Percentiles rank a stretch among this genome's conserved stretches.
These are phyloP conservation scores for Coptodon bakossiorum DNA, from an alignment of 2,113 vertebrate species.

Conservation along the genomic window DNA sequence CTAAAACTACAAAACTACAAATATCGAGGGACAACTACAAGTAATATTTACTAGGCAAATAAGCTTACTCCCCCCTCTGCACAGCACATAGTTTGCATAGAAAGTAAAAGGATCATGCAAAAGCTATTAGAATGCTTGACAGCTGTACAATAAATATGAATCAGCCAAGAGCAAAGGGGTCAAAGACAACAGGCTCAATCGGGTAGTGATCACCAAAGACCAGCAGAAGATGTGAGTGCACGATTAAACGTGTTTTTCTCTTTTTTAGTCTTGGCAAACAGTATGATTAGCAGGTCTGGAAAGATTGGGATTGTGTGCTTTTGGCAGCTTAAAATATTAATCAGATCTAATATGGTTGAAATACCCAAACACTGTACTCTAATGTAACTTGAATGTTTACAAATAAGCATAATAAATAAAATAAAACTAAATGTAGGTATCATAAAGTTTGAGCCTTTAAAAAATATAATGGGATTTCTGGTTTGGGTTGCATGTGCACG, in stretches of 20 bases:
- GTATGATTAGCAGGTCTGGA: neutral
- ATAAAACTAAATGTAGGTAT: accelerated
- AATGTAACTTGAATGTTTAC: neutral
- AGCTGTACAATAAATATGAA: neutral
- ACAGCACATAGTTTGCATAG: conserved; percentile 26
- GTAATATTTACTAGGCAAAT: conserved; percentile 44
- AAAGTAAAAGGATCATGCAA: neutral
- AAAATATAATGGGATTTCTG: neutral
- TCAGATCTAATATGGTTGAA: neutral
- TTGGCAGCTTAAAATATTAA: neutral
- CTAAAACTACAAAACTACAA: neutral
- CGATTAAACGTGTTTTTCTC: accelerated
- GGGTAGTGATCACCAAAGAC: neutral
- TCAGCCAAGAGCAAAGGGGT: neutral
- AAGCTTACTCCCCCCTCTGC: neutral
- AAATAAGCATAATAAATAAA: neutral
- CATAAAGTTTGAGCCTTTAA: neutral
- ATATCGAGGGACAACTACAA: neutral
- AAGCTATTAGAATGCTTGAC: neutral
- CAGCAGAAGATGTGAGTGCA: conserved; percentile 1
- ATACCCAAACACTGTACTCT: accelerated
- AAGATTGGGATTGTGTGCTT: neutral
- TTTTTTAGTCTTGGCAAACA: neutral
- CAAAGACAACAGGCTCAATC: neutral
- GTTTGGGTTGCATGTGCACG: neutral